These are phyloP conservation scores for Anoplophora glabripennis DNA, from an alignment of 1,140 invertebrate genomes.

Conservation along the genomic window DNA sequence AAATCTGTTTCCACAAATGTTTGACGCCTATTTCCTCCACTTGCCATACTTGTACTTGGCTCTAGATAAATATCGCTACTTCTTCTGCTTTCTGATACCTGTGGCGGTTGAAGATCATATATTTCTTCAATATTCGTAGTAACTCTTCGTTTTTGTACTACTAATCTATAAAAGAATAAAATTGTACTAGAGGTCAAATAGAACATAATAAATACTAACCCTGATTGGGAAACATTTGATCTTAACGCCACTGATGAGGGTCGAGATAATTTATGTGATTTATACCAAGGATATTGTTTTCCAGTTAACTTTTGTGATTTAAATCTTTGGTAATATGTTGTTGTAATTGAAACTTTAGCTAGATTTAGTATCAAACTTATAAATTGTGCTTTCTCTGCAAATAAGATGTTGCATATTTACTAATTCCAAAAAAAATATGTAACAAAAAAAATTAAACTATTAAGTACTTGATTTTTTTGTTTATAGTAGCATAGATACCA, in stretches of 20 bases:
- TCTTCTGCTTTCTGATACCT: slow-evolving; percentile 25
- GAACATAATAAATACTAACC: background rate
- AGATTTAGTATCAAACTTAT: slow-evolving; percentile 64
- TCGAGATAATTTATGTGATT: slow-evolving; percentile 30
- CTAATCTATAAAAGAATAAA: slow-evolving; percentile 7
- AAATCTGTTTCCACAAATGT: slow-evolving; percentile 6
- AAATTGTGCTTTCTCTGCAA: slow-evolving; percentile 61
- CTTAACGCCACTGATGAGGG: background rate
- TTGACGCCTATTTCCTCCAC: background rate
- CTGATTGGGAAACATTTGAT: background rate
- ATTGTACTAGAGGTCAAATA: background rate
- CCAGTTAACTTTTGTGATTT: slow-evolving; percentile 72
- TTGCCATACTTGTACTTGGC: slow-evolving; percentile 16
- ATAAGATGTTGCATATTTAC: slow-evolving; percentile 2
- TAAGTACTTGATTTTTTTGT: background rate
- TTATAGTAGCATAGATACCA: no score
- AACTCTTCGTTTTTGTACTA: slow-evolving; percentile 8
- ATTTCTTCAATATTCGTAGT: slow-evolving; percentile 2
- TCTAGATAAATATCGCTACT: slow-evolving; percentile 42
- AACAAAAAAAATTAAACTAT: background rate
- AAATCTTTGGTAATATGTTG: slow-evolving; percentile 69
- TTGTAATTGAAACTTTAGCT: slow-evolving; percentile 63
- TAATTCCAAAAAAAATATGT: background rate
- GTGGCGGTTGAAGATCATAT: slow-evolving; percentile 12
- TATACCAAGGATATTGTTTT: slow-evolving; percentile 68